Evolutionary conservation across 2,113 vertebrate species (phyloP), one percentile per base, ranked within the genome.

Genomic region (Ictidomys tridecemlineatus): DNA sequence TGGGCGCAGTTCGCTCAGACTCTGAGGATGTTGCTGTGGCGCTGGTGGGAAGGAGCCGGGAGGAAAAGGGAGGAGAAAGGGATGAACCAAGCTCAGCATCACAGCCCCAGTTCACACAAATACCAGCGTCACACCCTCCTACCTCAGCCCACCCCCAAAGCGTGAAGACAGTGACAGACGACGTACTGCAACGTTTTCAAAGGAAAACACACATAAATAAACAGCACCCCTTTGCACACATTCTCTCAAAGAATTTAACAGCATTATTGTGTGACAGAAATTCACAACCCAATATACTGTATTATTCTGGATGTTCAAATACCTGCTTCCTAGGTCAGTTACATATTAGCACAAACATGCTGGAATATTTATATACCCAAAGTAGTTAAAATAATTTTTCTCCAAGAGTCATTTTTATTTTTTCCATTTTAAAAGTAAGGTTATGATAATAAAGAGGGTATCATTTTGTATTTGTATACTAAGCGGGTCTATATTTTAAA

Each of bases 1-100:
- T 97, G 98, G 98, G 98, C 97, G 97, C 98, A 97, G 97, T 78
- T 92, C 93, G 73, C 94, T 97, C 96, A 87, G 95, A 65, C 95
- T 97, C 97, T 93, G 85, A 98, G 97, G 99, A 98, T 98, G 98
- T 98, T 98, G 98, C 92, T 96, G 98, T 74, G 95, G 96, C 20
- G 16, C 93, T 92, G 26, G 26, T 94, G 90, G 92, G 96, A 95
- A 97, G 98, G 95, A 93, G 96, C 20, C 28, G 96, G 92, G 94
- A 95, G 95, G 95, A 70, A 58, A 89, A 97, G 95, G 98, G 98
- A 97, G 98, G 98, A 96, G 97, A 94, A 88, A 98, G 89, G 14
- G 98, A 95, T 92, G 97, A 97, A 97, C 93, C 80, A 13, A 70
- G 96, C 98, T 97, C 97, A 96, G 95, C 97, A 97, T 98, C 97